Evolutionary conservation across 2,888 invertebrate species (phyloP).

Genomic region (Erynnis tages): DNA sequence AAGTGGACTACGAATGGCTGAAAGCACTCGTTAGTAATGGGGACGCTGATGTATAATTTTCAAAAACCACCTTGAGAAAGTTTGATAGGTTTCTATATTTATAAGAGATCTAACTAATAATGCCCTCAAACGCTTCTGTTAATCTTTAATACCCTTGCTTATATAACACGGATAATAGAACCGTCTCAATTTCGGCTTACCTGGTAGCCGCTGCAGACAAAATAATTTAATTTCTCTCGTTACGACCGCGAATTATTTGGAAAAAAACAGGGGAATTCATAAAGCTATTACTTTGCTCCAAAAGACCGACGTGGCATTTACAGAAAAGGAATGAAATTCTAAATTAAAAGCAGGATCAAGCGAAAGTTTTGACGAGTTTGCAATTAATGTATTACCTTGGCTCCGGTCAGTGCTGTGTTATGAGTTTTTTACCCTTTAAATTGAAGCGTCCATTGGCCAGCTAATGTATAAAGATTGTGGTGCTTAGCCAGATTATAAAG

Average conservation of each 20-base stretch:
- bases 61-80: too few relatives aligned
- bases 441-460: too few relatives aligned
- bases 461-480: too few relatives aligned
- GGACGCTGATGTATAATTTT: too few relatives aligned
- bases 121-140: background rate
- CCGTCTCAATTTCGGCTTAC: conserved; percentile 50
- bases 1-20: background rate
- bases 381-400: background rate
- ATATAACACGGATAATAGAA: conserved; percentile 32
- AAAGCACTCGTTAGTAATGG: too few relatives aligned
- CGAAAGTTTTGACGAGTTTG: conserved; percentile 7
- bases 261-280: conserved; percentile 62
- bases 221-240: conserved; percentile 66
- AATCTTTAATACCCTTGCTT: background rate
- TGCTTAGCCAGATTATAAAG: too few relatives aligned
- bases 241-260: conserved; percentile 55
- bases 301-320: conserved; percentile 59
- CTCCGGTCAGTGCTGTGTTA: background rate
- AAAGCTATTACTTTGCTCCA: conserved; percentile 59
- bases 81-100: too few relatives aligned
- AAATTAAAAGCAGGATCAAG: conserved; percentile 50
- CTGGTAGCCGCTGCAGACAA: conserved; percentile 47
- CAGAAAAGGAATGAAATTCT: conserved; percentile 47
- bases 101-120: too few relatives aligned
- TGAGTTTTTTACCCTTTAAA: too few relatives aligned